A percentile compares a stretch with the other conserved stretches of the same genome.
These are phyloP conservation scores for Microctonus hyperodae DNA, from an alignment of 2,888 invertebrate genomes.

Conservation along the genomic window DNA sequence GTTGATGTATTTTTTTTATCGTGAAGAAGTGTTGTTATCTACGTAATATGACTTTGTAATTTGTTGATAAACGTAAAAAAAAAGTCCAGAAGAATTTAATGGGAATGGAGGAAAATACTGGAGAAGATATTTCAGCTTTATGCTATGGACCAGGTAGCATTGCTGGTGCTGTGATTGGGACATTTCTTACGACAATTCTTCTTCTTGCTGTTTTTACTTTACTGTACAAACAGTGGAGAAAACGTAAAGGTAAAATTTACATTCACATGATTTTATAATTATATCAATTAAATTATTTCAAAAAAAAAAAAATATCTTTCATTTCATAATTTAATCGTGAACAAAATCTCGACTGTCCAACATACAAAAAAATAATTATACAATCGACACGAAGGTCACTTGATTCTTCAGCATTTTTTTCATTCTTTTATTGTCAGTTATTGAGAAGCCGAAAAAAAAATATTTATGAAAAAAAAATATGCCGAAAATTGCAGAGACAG, in stretches of 20 bases:
- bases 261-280: too few relatives aligned
- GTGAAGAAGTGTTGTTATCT: slow-evolving; percentile 7
- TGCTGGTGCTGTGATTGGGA: slow-evolving; percentile 75
- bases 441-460: not conserved
- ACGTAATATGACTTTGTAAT: slow-evolving; percentile 10
- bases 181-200: slow-evolving; percentile 72
- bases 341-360: not conserved
- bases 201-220: slow-evolving; percentile 68
- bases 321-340: too few relatives aligned
- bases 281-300: too few relatives aligned
- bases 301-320: not conserved
- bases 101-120: slow-evolving; percentile 49
- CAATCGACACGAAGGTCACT: not conserved
- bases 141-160: slow-evolving; percentile 76
- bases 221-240: slow-evolving; percentile 71
- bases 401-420: not conserved
- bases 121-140: slow-evolving; percentile 44
- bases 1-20: slow-evolving; percentile 2
- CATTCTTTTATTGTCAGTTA: not conserved
- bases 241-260: slow-evolving; percentile 63
- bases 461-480: slow-evolving; percentile 4
- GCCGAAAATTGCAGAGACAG: not conserved
- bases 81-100: slow-evolving; percentile 16
- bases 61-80: slow-evolving; percentile 12
- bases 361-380: not conserved